Base-by-base conservation (phyloP, 2,797 vertebrate genomes). In the Cyclopterus lumpus region DNA sequence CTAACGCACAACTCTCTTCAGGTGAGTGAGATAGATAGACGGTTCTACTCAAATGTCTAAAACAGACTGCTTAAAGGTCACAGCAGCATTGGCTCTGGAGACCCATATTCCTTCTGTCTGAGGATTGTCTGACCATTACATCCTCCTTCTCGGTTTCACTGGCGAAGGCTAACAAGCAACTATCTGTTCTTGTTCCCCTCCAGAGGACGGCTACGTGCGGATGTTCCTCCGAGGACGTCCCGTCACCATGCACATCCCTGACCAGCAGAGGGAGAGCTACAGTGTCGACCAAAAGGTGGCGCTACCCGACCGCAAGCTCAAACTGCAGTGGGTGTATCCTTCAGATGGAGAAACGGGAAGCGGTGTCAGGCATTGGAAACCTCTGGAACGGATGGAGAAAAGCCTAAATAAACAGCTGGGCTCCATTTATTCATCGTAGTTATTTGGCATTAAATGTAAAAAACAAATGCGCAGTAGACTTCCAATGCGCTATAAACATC, bases 261-360 rank as follows among this genome's bases (percentile, higher is more conserved):
- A 96, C 3, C 80, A 94, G 4, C 81, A 94, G 88, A 95, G 79
- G 26, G 93, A 94, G 46, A 91, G 88, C 53, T 98, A 96, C 93
- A 96, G 83, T 88, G 89, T 98, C 44, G 96, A 97, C 73, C 83
- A 93, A 0, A 96, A 96, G 86, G 87, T 89, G 6, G 95, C 95
- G 34, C 90, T 95, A 59, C 96, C 96, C 0, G 89, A 95, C 26
- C 88, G 82, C 84, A 95, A 96, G 14, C 93, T 97, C 48, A 97
- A 97, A 53, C 94, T 98, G 81, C 95, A 97, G 83, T 98, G 97
- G 97, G 97, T 96, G 97, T 98, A 98, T 98, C 97, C 96, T 96
- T 93, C 62, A 70, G n/a, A 60, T 24, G 0, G 22, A 12, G 0
- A 15, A 8, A 6, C 1, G 16, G 44, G 44, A 18, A 18, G 6